Evolutionary conservation across 2,888 invertebrate genomes (phyloP).

Genomic region (Dicyrtoma fusca): DNA sequence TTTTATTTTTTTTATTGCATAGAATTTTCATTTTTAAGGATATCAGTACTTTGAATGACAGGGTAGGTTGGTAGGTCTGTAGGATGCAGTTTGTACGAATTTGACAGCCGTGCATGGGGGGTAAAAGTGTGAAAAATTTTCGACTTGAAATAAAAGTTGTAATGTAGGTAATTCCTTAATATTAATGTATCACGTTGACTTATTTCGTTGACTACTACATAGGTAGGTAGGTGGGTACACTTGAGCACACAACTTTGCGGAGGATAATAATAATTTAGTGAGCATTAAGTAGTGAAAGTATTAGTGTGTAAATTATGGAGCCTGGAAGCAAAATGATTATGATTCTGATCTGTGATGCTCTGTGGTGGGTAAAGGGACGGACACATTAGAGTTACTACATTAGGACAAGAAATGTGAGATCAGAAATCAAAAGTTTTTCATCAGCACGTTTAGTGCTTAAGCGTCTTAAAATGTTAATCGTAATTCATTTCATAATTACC

Average conservation of each 20-base stretch:
- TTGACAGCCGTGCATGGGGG: neutral
- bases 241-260: no score
- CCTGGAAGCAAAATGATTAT: constrained; percentile 17
- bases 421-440: no score
- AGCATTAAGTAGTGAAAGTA: constrained; percentile 20
- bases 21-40: no score
- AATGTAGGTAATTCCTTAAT: neutral
- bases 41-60: no score
- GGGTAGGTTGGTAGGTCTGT: neutral
- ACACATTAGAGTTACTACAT: neutral
- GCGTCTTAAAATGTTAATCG: no score
- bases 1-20: no score
- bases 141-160: neutral
- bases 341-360: neutral
- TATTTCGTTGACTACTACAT: no score
- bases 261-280: constrained; percentile 8
- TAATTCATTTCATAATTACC: no score
- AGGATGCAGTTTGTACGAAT: neutral
- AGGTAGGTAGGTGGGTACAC: no score
- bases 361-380: constrained; percentile 12
- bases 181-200: no score
- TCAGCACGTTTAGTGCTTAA: no score
- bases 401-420: no score
- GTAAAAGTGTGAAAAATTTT: neutral
- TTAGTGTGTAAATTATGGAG: constrained; percentile 13